Evolutionary conservation across 2,888 invertebrate genomes (phyloP).

Genomic region (Terebella lapidaria): DNA sequence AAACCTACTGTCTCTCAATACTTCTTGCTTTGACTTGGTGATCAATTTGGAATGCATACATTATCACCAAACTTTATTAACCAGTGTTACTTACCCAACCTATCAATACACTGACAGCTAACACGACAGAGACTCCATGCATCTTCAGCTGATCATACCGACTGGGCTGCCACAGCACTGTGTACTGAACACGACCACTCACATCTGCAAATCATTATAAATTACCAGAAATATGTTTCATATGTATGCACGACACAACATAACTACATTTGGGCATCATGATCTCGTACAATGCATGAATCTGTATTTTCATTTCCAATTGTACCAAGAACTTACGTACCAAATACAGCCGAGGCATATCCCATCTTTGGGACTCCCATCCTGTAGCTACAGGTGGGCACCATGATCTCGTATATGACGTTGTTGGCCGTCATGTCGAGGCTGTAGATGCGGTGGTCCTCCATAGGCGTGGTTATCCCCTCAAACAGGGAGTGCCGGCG

Average conservation of each 20-base stretch:
- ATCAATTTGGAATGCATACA: no score
- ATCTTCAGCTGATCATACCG: conserved; percentile 59
- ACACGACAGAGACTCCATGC: no score
- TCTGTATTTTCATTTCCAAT: no score
- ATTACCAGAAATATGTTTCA: no score
- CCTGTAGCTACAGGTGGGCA: conserved; percentile 92
- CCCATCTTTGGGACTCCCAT: conserved; percentile 88
- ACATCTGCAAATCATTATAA: conserved; percentile 39
- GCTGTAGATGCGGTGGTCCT: background rate
- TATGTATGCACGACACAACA: no score
- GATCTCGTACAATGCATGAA: background rate
- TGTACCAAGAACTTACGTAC: conserved; percentile 11
- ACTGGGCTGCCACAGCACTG: conserved; percentile 74
- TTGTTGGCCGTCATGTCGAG: conserved; percentile 4
- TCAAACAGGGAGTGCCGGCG: background rate
- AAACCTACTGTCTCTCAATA: no score
- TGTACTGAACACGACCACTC: conserved; percentile 56
- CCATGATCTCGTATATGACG: conserved; percentile 69
- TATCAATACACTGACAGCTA: no score
- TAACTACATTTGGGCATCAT: no score
- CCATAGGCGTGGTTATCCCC: background rate
- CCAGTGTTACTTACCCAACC: no score
- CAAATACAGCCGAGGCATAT: conserved; percentile 53
- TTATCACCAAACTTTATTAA: no score
- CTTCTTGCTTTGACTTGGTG: no score